Evolutionary conservation across 2,888 invertebrate genomes (phyloP).

Genomic region (Brachyopa scutellaris): DNA sequence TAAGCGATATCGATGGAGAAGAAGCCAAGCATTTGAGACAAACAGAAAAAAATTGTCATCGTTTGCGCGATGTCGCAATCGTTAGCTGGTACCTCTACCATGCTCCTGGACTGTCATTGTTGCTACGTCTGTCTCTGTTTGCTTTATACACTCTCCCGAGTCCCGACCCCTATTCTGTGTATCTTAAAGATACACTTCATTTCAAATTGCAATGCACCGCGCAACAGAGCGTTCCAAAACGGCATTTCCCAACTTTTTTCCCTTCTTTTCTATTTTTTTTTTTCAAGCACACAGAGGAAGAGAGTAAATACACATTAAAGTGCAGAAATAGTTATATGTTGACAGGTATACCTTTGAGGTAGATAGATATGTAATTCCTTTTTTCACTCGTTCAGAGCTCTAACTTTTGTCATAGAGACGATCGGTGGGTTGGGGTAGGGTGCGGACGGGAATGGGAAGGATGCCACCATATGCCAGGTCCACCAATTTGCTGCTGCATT

Average conservation of each 20-base stretch:
- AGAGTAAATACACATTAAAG: constrained; percentile 17
- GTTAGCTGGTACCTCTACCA: constrained; percentile 28
- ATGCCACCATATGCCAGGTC: neutral
- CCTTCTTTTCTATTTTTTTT: constrained; percentile 75
- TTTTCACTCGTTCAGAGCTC: neutral
- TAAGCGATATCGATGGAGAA: constrained; percentile 42
- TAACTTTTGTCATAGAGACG: constrained; percentile 4
- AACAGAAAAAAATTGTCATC: constrained; percentile 14
- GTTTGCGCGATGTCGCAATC: constrained; percentile 59
- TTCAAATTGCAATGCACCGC: constrained; percentile 44
- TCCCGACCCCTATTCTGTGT: constrained; percentile 31
- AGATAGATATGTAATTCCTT: constrained; percentile 72
- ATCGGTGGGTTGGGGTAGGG: neutral
- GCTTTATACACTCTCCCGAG: constrained; percentile 44
- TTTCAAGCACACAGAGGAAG: neutral
- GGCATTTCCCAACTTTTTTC: constrained; percentile 79
- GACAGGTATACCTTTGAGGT: constrained; percentile 73
- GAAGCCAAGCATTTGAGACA: constrained; percentile 5
- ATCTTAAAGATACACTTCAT: constrained; percentile 59
- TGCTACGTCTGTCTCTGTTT: constrained; percentile 26
- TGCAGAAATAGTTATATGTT: constrained; percentile 60
- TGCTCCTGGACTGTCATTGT: constrained; percentile 44
- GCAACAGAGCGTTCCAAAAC: constrained; percentile 76
- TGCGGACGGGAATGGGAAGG: neutral
- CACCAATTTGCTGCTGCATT: constrained; percentile 33